Conservation (phyloP, 1,140 invertebrate genomes). For the Leptinotarsa defecta region DNA sequence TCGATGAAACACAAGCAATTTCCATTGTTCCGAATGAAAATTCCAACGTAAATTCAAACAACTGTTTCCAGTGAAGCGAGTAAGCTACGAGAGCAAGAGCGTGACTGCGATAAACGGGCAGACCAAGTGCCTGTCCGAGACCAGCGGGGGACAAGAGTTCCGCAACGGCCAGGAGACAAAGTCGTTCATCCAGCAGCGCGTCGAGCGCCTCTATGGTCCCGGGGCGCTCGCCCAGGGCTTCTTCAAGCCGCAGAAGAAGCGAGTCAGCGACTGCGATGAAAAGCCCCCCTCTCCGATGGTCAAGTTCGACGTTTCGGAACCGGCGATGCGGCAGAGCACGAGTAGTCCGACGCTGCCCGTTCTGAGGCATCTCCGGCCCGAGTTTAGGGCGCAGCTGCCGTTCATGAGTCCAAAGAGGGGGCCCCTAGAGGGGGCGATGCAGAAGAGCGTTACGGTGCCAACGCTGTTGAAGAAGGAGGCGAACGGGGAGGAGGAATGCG, state of each 20-base stretch:
- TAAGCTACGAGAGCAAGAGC: slow-evolving; percentile 40
- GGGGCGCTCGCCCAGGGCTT: slow-evolving; percentile 82
- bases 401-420: slow-evolving; percentile 63
- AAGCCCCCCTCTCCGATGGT: neutral
- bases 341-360: slow-evolving; percentile 68
- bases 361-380: slow-evolving; percentile 77
- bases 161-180: slow-evolving; percentile 62
- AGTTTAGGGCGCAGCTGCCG: slow-evolving; percentile 82
- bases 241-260: slow-evolving; percentile 62
- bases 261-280: slow-evolving; percentile 45
- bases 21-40: no score
- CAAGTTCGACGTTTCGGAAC: slow-evolving; percentile 30
- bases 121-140: slow-evolving; percentile 24
- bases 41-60: no score
- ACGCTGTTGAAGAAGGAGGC: slow-evolving; percentile 42
- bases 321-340: slow-evolving; percentile 49
- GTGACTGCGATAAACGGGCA: slow-evolving; percentile 30
- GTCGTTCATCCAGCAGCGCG: slow-evolving; percentile 86
- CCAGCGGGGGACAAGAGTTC: slow-evolving; percentile 45
- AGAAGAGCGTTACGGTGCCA: slow-evolving; percentile 52
- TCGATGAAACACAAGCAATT: no score
- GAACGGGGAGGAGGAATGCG: slow-evolving; percentile 39
- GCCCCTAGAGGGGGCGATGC: slow-evolving; percentile 37
- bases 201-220: slow-evolving; percentile 84
- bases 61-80: neutral